Conservation (phyloP, 2,797 vertebrate species). For the Bryconaethiops microstoma region DNA sequence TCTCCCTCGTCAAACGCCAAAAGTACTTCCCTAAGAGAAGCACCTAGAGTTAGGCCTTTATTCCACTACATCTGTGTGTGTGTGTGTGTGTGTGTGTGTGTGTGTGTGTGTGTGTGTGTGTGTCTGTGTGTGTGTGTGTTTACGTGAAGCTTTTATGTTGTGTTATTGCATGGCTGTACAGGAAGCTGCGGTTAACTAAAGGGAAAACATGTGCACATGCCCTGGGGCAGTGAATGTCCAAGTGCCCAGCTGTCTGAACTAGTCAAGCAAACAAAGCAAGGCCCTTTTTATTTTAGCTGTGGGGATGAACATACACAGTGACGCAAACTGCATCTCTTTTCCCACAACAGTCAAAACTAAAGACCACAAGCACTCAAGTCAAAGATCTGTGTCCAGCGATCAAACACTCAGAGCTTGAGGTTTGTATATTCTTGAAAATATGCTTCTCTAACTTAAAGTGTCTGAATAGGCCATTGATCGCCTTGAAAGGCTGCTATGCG, state of each 20-base stretch:
- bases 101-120: not conserved
- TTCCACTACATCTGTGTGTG: constrained; percentile 3
- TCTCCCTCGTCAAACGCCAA: constrained; percentile 92
- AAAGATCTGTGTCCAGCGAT: not conserved
- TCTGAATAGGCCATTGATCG: constrained; percentile 1
- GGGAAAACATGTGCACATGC: constrained; percentile 59
- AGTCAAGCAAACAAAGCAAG: constrained; percentile 26
- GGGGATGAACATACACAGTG: not conserved
- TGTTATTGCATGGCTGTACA: constrained; percentile 47
- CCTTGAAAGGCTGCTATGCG: not conserved
- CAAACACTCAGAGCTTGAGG: not conserved
- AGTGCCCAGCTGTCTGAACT: constrained; percentile 50
- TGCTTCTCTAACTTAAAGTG: constrained; percentile 12
- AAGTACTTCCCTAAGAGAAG: constrained; percentile 87
- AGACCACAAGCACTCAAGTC: not conserved
- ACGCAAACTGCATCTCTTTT: not conserved
- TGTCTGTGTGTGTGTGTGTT: constrained; percentile 9
- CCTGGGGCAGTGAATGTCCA: constrained; percentile 58
- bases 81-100: not conserved
- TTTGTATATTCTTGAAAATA: not conserved
- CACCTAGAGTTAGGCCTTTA: not conserved
- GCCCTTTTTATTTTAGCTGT: constrained; percentile 2
- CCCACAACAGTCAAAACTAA: not conserved
- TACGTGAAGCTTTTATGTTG: constrained; percentile 35
- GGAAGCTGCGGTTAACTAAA: constrained; percentile 58